These are phyloP conservation scores for Drosophila cognata DNA, from an alignment of 2,888 invertebrate species.

Conservation along the genomic window DNA sequence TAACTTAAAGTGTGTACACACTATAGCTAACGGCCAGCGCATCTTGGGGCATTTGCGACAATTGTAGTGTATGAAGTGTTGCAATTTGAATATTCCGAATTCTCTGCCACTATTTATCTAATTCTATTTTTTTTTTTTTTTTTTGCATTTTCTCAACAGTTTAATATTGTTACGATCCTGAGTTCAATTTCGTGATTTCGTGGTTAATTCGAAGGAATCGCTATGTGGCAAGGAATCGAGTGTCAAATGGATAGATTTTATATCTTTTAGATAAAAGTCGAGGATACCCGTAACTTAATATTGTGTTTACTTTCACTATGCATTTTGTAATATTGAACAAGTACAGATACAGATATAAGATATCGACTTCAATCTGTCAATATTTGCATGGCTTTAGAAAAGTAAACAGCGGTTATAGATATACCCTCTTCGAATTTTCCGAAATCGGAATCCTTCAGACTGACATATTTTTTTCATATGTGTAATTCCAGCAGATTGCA, in stretches of 20 bases:
- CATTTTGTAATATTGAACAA: neutral
- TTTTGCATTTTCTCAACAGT: neutral
- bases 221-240: neutral
- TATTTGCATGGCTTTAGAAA: neutral
- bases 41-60: neutral
- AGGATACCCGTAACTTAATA: neutral
- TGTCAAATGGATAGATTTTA: neutral
- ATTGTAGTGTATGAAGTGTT: neutral
- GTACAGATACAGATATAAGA: neutral
- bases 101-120: neutral
- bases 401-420: neutral
- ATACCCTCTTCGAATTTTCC: neutral
- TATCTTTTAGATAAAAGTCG: neutral
- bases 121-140: neutral
- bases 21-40: neutral
- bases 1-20: constrained; percentile 9
- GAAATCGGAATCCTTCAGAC: neutral
- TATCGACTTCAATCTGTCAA: neutral
- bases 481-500: neutral
- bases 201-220: too few relatives aligned
- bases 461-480: neutral
- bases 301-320: neutral
- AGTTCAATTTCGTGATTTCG: neutral
- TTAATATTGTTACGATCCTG: neutral
- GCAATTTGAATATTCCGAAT: neutral